A percentile compares a stretch with the other conserved stretches of the same genome.
These are phyloP conservation scores for Eupithecia dodoneata DNA, from an alignment of 2,888 invertebrate genomes.

Conservation along the genomic window DNA sequence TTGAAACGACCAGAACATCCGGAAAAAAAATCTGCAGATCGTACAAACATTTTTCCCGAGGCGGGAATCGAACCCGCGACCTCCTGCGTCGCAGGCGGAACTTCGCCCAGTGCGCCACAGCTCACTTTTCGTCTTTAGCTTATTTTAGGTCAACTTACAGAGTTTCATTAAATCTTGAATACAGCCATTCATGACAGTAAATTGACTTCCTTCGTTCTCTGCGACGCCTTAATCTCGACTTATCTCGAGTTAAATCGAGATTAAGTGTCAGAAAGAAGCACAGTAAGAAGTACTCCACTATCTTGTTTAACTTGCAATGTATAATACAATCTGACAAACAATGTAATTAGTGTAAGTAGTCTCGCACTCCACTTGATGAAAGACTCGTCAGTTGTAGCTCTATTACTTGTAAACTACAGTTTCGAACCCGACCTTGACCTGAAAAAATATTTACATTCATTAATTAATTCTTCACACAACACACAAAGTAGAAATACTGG, in stretches of 20 bases:
- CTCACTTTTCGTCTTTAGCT: too few relatives aligned
- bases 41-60: too few relatives aligned
- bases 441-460: too few relatives aligned
- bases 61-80: too few relatives aligned
- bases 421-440: not conserved
- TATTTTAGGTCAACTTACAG: too few relatives aligned
- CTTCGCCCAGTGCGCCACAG: too few relatives aligned
- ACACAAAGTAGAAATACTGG: too few relatives aligned
- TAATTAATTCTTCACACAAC: too few relatives aligned
- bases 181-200: not conserved
- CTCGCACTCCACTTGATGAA: constrained; percentile 30
- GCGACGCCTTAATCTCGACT: not conserved
- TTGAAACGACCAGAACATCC: too few relatives aligned
- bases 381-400: constrained; percentile 13
- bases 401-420: not conserved
- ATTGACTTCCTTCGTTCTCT: not conserved
- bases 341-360: constrained; percentile 32
- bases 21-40: too few relatives aligned
- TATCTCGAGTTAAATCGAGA: not conserved
- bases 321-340: constrained; percentile 11
- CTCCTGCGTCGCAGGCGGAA: too few relatives aligned
- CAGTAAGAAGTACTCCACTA: not conserved
- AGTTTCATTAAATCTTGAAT: too few relatives aligned
- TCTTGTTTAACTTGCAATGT: constrained; percentile 1
- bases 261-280: not conserved